Evolutionary conservation across 53 echinoderm and acorn worm genomes (phyloP).

Genomic region (Paelopatides confundens): DNA sequence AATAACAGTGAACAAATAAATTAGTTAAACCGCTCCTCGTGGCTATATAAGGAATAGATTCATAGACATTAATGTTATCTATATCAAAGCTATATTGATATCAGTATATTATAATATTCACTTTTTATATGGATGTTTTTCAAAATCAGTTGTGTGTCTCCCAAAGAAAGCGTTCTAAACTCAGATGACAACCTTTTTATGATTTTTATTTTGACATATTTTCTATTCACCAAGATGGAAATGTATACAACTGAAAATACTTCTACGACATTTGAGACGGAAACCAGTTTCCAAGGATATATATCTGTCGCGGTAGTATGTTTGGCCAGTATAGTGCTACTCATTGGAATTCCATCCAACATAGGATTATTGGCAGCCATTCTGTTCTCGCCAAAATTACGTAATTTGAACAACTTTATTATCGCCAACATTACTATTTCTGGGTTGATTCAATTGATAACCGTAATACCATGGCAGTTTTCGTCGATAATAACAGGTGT

Average conservation of each 20-base stretch:
- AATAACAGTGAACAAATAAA: too few species aligned
- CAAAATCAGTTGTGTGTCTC: too few species aligned
- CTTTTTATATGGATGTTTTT: too few species aligned
- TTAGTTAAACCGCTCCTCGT: too few species aligned
- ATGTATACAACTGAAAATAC: not conserved
- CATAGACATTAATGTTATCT: too few species aligned
- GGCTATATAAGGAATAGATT: too few species aligned
- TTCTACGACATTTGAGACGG: not conserved
- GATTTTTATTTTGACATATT: too few species aligned
- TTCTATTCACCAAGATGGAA: not conserved
- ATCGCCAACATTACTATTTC: constrained; percentile 20
- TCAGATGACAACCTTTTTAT: too few species aligned
- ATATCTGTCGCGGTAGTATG: constrained; percentile 1
- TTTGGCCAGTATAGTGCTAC: not conserved
- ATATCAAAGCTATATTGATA: too few species aligned
- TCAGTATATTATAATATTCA: too few species aligned
- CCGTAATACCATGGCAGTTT: constrained; percentile 34
- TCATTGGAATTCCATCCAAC: constrained; percentile 26
- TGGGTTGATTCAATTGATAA: constrained; percentile 11
- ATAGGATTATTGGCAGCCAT: not conserved
- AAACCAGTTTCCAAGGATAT: not conserved
- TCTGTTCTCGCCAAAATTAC: not conserved
- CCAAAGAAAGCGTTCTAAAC: too few species aligned
- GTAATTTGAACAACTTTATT: constrained; percentile 23
- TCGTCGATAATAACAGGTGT: not conserved